These are phyloP conservation scores for Ochotona princeps DNA, from an alignment of 2,113 vertebrate species.

Conservation along the genomic window DNA sequence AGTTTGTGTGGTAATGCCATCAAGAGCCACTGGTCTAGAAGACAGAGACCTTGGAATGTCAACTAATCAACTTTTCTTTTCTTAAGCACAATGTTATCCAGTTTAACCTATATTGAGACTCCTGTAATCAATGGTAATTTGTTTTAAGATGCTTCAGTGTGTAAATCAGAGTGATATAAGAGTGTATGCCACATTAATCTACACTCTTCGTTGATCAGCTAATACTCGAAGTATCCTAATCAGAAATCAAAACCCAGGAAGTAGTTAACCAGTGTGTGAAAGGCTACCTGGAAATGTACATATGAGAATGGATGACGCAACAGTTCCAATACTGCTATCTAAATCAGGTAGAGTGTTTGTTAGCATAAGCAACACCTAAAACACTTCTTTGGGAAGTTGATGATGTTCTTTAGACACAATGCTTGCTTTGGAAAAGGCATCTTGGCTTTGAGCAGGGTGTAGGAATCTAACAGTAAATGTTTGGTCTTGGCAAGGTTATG, in stretches of 20 bases:
- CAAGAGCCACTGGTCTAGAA: not conserved
- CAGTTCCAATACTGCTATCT: conserved; percentile 9
- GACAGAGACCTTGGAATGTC: not conserved
- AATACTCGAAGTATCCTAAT: conserved; percentile 22
- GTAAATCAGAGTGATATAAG: not conserved
- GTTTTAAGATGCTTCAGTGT: conserved; percentile 9
- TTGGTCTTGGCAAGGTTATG: not conserved
- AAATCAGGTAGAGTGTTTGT: conserved; percentile 28
- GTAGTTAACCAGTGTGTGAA: conserved; percentile 44
- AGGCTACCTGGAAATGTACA: not conserved
- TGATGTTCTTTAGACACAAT: not conserved
- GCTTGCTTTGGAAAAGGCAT: not conserved
- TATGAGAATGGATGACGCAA: not conserved
- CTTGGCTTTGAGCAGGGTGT: not conserved
- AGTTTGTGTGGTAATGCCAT: not conserved
- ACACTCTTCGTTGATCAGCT: not conserved
- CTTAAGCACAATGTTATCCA: not conserved
- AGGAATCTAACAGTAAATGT: not conserved
- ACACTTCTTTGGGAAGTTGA: not conserved
- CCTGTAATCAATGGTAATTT: not conserved
- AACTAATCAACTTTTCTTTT: not conserved
- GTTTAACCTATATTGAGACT: not conserved
- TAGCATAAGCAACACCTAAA: conserved; percentile 26
- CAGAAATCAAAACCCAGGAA: not conserved
- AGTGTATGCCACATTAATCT: not conserved